Evolutionary conservation across 2,797 vertebrate genomes (phyloP), one percentile per base, ranked within the genome.

Genomic region (Gymnodraco acuticeps): DNA sequence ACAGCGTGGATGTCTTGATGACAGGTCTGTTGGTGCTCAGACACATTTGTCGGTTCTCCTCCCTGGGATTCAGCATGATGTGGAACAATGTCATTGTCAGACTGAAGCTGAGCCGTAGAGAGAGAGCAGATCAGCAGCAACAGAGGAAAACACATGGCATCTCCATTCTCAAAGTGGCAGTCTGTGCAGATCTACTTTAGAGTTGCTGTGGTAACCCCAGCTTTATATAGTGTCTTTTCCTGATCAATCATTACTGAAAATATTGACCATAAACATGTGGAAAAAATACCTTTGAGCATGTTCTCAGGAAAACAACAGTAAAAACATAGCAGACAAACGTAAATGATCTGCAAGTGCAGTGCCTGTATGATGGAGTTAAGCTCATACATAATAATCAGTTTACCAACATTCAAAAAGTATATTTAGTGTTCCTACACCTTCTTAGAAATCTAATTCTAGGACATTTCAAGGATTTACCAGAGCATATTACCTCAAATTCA

Each of bases 111-210:
- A 38, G 33, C 33, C 33, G 7, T 38, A 5, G n/a, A 19, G 38
- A 66, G 7, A 19, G 7, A 68, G 63, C 76, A 88, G 64, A 78
- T 54, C 48, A 83, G 63, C 65, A 88, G 60, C 59, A 89, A 27
- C 47, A 84, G 43, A 7, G 51, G 38, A 43, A 84, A 3, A 70
- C 55, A 19, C 50, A 1, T 9, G 1, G 53, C 46, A 14, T 73
- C 56, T 84, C 42, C 71, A 59, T 59, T n/a, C 10, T 83, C 53
- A 73, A 38, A 63, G 13, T n/a, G 33, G 33, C 33, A 33, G 33
- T 33, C 33, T 38, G 13, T 62, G 20, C 16, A 52, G 51, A 42
- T 55, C 11, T 41, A 20, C 54, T 51, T 19, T 53, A 13, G 8
- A 2, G 16, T 14, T 31, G 61, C 45, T 43, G 17, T 65, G 5